Evolutionary conservation across 2,888 invertebrate genomes (phyloP), one percentile per base, ranked within the genome.

Genomic region (Noctua comes): DNA sequence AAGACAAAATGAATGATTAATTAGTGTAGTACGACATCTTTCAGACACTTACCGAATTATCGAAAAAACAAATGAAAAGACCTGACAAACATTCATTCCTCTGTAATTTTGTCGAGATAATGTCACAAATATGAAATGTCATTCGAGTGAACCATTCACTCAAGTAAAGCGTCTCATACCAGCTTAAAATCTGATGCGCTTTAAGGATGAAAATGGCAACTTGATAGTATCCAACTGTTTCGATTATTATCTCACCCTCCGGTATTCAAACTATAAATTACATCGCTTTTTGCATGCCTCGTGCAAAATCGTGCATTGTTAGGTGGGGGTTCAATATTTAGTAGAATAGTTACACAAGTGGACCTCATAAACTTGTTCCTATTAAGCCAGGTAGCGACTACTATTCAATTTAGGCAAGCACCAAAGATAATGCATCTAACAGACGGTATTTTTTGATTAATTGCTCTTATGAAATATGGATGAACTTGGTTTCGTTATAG

Each of bases 261-360:
- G 80, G 83, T 90, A 90, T 89, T 90, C 86, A 68, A 84, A 84
- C 88, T 84, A 93, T 95, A 95, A 94, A 95, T 95, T 93, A 92
- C 88, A 86, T 88, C 86, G 90, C 90, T 95, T 95, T 95, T 95
- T 95, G 94, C 91, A 89, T 83, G 90, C 80, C 77, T 74, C 72
- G 84, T 88, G 88, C 92, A 90, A 91, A 92, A 89, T 86, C 92
- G 92, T 90, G 91, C 91, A 91, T 94, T 93, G 93, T 94, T 92
- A 80, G 71, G n/a, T 80, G 80, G 83, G 88, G 90, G 88, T 88
- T 83, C 90, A 91, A 93, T 94, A 94, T 95, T 94, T 94, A 94
- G 93, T 94, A 89, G 92, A 93, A 94, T 95, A 94, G 95, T 95
- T 94, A 92, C 86, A 85, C 83, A 90, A 92, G 90, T 91, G 88